Percentiles rank a stretch among this genome's conserved stretches.
These are phyloP conservation scores for Ursus arctos DNA, from an alignment of 2,113 vertebrate genomes.

Conservation along the genomic window DNA sequence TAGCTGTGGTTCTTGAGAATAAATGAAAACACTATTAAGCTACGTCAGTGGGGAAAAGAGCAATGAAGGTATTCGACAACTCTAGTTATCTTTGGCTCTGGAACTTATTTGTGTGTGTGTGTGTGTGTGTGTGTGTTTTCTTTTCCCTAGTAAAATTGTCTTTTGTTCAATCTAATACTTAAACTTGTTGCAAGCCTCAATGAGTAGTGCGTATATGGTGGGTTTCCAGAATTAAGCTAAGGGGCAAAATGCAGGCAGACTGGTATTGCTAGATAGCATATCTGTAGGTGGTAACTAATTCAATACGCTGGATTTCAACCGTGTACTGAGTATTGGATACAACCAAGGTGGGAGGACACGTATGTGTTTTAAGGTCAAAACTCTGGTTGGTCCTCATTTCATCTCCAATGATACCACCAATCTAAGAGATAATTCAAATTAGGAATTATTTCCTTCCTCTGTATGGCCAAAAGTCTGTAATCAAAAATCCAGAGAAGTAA, in stretches of 20 bases:
- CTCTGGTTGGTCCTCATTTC: neutral
- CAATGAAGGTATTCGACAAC: neutral
- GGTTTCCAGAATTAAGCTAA: neutral
- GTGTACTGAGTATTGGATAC: neutral
- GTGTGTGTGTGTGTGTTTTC: neutral
- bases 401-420: neutral
- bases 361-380: neutral
- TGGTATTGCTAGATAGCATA: neutral
- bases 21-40: neutral
- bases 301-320: neutral
- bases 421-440: neutral
- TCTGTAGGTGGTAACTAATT: neutral
- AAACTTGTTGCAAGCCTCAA: neutral
- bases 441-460: neutral
- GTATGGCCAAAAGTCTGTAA: neutral
- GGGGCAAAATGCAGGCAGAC: neutral
- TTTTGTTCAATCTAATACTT: conserved; percentile 46
- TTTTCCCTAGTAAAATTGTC: neutral
- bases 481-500: neutral
- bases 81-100: neutral
- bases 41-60: neutral
- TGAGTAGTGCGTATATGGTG: neutral
- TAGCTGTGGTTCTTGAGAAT: neutral
- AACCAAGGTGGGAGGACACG: neutral
- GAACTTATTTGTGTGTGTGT: neutral